A percentile compares a stretch with the other conserved stretches of the same genome.
Evolutionary conservation across 2,113 vertebrate genomes (phyloP).

Genomic region (Clarias magur): DNA sequence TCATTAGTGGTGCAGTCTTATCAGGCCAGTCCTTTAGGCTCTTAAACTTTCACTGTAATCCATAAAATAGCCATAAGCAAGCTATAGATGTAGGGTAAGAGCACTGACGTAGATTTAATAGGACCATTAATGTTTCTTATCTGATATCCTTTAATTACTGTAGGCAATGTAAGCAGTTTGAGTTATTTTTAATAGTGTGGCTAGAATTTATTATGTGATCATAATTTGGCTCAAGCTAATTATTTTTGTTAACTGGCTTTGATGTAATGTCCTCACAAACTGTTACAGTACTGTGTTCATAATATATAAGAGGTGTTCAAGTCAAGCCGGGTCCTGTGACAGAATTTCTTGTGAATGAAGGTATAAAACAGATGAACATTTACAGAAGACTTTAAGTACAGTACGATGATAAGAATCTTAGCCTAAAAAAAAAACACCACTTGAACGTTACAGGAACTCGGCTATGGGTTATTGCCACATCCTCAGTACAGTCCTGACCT

Average conservation of each 20-base stretch:
- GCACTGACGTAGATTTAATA: conserved; percentile 4
- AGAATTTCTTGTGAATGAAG: too few species aligned
- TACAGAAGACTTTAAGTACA: too few species aligned
- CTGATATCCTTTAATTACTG: not conserved
- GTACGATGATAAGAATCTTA: too few species aligned
- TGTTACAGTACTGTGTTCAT: not conserved
- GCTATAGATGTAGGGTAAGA: conserved; percentile 18
- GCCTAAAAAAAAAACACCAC: too few species aligned
- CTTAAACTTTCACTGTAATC: conserved; percentile 2
- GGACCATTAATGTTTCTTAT: conserved; percentile 12
- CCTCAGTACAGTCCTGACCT: too few species aligned
- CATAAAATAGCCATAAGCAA: conserved; percentile 17
- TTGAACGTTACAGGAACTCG: too few species aligned
- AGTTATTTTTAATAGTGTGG: not conserved
- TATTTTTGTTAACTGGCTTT: not conserved
- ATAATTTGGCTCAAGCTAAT: not conserved
- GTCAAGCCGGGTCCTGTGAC: too few species aligned
- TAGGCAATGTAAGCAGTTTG: not conserved
- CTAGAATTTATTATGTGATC: not conserved
- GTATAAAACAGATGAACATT: too few species aligned
- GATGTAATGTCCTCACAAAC: not conserved
- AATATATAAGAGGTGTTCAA: not conserved
- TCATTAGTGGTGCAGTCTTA: conserved; percentile 9
- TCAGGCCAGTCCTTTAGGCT: conserved; percentile 12
- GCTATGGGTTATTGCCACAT: too few species aligned